These are phyloP conservation scores for Saimiri boliviensis DNA, from an alignment of 2,113 vertebrate species.

Conservation along the genomic window DNA sequence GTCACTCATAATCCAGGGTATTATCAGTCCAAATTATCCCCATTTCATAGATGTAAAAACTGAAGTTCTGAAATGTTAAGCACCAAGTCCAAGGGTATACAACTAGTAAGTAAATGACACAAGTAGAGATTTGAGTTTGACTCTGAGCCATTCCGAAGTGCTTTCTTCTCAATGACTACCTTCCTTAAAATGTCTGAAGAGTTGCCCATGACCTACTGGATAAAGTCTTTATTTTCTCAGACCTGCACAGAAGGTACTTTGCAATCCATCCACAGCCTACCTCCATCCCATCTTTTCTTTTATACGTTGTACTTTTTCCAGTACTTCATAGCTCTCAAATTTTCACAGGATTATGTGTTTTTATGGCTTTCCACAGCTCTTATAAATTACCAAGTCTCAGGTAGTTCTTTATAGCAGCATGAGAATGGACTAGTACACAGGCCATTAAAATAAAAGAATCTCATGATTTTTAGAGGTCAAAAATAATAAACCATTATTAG, in stretches of 20 bases:
- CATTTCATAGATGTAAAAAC: not conserved
- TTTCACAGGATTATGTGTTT: not conserved
- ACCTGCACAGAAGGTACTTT: not conserved
- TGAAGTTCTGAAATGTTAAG: not conserved
- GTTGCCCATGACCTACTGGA: not conserved
- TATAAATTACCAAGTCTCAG: too few relatives aligned
- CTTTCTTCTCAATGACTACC: not conserved
- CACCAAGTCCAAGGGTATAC: not conserved
- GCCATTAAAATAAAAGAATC: slow-evolving; percentile 22
- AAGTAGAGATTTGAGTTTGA: not conserved
- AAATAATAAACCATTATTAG: not conserved
- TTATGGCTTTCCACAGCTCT: not conserved
- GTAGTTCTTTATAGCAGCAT: too few relatives aligned
- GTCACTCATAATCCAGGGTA: not conserved
- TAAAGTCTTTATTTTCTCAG: not conserved
- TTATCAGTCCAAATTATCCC: not conserved
- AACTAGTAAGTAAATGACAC: not conserved
- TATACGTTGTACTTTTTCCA: not conserved
- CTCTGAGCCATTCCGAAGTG: not conserved
- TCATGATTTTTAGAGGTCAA: not conserved
- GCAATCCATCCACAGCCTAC: not conserved
- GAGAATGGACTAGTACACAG: not conserved
- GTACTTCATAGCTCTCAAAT: not conserved
- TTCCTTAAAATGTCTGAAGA: not conserved
- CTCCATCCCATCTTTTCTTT: not conserved